Conservation (phyloP, 2,797 vertebrate genomes). For the Lepus townsendii region DNA sequence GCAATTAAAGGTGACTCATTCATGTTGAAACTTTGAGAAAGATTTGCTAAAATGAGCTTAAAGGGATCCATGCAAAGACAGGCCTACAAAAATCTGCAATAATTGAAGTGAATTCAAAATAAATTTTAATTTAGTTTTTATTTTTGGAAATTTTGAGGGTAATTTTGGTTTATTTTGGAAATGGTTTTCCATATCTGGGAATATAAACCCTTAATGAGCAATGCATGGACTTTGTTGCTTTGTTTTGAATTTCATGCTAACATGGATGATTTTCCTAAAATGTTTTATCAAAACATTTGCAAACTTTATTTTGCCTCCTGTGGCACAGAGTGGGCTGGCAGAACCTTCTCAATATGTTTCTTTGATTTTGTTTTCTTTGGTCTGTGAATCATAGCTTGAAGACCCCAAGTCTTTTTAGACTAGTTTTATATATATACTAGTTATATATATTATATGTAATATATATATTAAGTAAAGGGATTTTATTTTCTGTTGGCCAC, state of each 20-base stretch:
- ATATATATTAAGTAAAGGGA: not conserved
- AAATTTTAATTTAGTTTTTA: slow-evolving; percentile 33
- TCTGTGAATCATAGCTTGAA: not conserved
- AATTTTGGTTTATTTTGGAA: slow-evolving; percentile 37
- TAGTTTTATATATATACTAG: not conserved
- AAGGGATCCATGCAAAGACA: not conserved
- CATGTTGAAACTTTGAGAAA: slow-evolving; percentile 74
- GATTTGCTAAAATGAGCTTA: slow-evolving; percentile 81
- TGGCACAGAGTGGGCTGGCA: not conserved
- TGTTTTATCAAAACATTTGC: slow-evolving; percentile 27
- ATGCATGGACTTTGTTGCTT: not conserved
- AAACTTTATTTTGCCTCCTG: slow-evolving; percentile 30
- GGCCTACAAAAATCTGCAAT: slow-evolving; percentile 56
- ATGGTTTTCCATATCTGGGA: not conserved
- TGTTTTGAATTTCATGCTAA: not conserved
- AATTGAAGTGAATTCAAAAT: not conserved
- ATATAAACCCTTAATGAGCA: not conserved
- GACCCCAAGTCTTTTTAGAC: not conserved
- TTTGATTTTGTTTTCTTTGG: not conserved
- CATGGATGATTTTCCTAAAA: slow-evolving; percentile 34
- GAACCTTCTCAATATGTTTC: not conserved
- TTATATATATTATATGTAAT: no score
- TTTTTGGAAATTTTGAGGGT: not conserved
- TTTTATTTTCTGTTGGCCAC: not conserved
- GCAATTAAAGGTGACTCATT: slow-evolving; percentile 87